Conservation (phyloP, 2,888 invertebrate species). For the Nemotelus nigrinus region DNA sequence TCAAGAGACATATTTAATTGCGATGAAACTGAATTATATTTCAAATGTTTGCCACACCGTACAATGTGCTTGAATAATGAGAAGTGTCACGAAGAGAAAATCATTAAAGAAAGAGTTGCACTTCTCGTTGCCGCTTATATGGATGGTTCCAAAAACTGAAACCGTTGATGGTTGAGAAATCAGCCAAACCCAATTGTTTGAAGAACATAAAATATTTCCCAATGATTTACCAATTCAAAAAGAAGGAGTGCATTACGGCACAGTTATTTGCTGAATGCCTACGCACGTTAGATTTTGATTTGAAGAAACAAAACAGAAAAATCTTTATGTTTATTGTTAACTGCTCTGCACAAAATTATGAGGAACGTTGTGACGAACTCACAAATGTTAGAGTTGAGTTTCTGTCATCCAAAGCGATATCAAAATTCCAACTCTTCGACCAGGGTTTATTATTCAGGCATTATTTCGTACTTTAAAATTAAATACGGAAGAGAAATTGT, state of each 20-base stretch:
- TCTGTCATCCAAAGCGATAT: not conserved
- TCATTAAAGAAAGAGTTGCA: too few species aligned
- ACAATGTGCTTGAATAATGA: too few species aligned
- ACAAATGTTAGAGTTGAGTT: not conserved
- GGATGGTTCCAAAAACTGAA: too few species aligned
- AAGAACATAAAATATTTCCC: not conserved
- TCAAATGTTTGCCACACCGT: too few species aligned
- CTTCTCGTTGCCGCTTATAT: too few species aligned
- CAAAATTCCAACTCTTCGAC: not conserved
- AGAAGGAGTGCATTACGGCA: too few species aligned
- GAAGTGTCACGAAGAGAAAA: too few species aligned
- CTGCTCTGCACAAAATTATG: not conserved
- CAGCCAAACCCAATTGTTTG: not conserved
- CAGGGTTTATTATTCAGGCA: too few species aligned
- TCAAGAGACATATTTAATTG: not conserved
- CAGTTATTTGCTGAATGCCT: not conserved
- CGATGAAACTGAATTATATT: too few species aligned
- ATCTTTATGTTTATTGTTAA: not conserved
- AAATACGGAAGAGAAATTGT: not conserved
- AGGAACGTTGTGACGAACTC: not conserved
- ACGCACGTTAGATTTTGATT: not conserved
- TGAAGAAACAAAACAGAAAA: not conserved
- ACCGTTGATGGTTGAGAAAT: too few species aligned
- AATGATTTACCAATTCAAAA: not conserved
- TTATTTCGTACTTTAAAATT: not conserved